These are phyloP conservation scores for Bothrops jararaca DNA, from an alignment of 2,113 vertebrate genomes.

Conservation along the genomic window DNA sequence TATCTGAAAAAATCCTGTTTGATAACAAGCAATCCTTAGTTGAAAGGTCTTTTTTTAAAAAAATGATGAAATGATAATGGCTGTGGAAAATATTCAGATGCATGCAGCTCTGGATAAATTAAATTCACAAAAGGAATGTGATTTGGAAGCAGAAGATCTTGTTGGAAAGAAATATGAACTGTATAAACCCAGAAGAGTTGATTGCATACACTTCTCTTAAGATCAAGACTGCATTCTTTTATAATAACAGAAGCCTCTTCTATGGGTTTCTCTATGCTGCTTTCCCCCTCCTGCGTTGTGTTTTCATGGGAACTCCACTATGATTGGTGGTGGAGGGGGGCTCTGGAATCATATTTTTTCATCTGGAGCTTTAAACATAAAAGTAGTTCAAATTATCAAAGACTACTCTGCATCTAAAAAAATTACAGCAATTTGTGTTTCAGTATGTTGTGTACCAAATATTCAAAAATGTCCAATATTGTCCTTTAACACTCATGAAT, in stretches of 20 bases:
- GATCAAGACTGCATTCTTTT: neutral
- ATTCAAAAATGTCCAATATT: no score
- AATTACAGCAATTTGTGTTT: no score
- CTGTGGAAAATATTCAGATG: neutral
- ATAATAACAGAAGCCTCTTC: neutral
- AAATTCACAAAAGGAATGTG: neutral
- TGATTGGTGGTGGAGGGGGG: no score
- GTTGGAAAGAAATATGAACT: neutral
- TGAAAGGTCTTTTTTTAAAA: neutral
- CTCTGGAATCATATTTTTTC: no score
- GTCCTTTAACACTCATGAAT: no score
- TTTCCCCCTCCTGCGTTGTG: neutral
- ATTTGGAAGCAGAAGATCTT: neutral
- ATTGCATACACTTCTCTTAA: neutral
- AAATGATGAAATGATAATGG: neutral
- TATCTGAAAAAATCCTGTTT: neutral
- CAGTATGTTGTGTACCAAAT: no score
- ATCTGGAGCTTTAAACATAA: no score
- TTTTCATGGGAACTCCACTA: neutral
- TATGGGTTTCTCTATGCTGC: neutral
- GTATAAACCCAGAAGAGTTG: neutral
- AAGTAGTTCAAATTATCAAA: no score
- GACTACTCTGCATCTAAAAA: no score
- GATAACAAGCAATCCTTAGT: neutral
- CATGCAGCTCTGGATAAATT: neutral